A percentile compares a stretch with the other conserved stretches of the same genome.
phyloP scores from a whole-genome alignment of 2,113 vertebrate genomes.

The Nibea coibor region DNA sequence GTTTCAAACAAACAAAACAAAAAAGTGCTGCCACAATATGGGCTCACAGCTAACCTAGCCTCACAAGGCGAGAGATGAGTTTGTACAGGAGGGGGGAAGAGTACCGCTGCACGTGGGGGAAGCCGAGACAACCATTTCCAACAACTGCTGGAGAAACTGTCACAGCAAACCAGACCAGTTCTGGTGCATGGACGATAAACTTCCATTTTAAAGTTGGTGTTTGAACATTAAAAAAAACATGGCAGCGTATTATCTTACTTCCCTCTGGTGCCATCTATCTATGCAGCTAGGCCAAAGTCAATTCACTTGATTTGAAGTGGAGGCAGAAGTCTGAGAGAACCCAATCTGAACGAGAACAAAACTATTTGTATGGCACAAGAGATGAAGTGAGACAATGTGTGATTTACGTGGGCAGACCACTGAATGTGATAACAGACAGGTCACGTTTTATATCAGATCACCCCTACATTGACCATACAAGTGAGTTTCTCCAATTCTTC shows the following conservation, averaged over 20 bases:
- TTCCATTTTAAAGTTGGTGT: neutral
- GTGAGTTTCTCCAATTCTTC: neutral
- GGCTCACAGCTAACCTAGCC: conserved; percentile 59
- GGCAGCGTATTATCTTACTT: neutral
- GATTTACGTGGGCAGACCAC: neutral
- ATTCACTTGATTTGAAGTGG: neutral
- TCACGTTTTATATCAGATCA: neutral
- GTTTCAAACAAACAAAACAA: conserved; percentile 36
- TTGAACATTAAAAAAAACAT: neutral
- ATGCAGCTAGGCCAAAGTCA: neutral
- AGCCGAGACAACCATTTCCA: neutral
- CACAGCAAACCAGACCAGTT: conserved; percentile 4
- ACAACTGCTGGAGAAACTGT: neutral
- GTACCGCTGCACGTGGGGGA: neutral
- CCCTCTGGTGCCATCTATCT: neutral
- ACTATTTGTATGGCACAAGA: neutral
- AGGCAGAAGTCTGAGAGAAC: neutral
- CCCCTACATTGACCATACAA: neutral
- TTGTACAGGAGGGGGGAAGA: conserved; percentile 22
- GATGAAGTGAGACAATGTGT: neutral
- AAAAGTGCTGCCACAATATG: conserved; percentile 56
- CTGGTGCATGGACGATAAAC: too few species aligned
- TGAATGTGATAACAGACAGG: neutral
- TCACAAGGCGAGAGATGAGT: conserved; percentile 57
- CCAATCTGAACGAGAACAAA: neutral